These are phyloP conservation scores for Anoplophora glabripennis DNA, from an alignment of 1,140 invertebrate species.

Conservation along the genomic window DNA sequence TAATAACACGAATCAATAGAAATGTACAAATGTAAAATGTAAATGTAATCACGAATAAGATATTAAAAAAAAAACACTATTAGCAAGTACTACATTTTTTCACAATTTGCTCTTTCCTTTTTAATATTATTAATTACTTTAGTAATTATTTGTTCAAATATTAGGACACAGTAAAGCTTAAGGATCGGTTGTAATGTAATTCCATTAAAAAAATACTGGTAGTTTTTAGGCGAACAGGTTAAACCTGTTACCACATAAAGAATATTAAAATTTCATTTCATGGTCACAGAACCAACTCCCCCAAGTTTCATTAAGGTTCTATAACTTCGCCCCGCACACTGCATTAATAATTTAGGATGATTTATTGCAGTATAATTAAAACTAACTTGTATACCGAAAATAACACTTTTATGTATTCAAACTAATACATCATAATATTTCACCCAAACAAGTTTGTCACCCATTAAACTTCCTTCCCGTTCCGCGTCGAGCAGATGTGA, in stretches of 20 bases:
- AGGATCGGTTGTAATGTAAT: too few species aligned
- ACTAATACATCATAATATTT: slow-evolving; percentile 35
- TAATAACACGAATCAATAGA: too few species aligned
- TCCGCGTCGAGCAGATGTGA: slow-evolving; percentile 25
- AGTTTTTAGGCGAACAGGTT: slow-evolving; percentile 14
- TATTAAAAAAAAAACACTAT: too few species aligned
- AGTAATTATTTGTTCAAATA: too few species aligned
- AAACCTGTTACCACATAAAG: slow-evolving; percentile 22
- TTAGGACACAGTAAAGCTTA: too few species aligned
- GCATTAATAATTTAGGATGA: slow-evolving; percentile 31
- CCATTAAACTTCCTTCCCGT: slow-evolving; percentile 21
- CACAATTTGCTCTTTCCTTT: too few species aligned
- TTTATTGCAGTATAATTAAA: slow-evolving; percentile 34
- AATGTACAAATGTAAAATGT: too few species aligned
- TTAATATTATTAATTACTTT: too few species aligned
- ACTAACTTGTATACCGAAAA: slow-evolving; percentile 25
- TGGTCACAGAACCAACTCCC: slow-evolving; percentile 1
- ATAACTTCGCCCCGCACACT: slow-evolving; percentile 3
- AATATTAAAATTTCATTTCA: too few species aligned
- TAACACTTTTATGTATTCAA: slow-evolving; percentile 30
- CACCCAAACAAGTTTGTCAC: slow-evolving; percentile 25
- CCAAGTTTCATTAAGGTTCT: slow-evolving; percentile 1
- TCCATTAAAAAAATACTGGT: too few species aligned
- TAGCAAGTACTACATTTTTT: too few species aligned
- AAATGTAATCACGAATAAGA: too few species aligned